Percentiles rank a stretch among this genome's conserved stretches.
Evolutionary conservation across 2,113 vertebrate species (phyloP).

Genomic region (Phyllostomus hastatus): DNA sequence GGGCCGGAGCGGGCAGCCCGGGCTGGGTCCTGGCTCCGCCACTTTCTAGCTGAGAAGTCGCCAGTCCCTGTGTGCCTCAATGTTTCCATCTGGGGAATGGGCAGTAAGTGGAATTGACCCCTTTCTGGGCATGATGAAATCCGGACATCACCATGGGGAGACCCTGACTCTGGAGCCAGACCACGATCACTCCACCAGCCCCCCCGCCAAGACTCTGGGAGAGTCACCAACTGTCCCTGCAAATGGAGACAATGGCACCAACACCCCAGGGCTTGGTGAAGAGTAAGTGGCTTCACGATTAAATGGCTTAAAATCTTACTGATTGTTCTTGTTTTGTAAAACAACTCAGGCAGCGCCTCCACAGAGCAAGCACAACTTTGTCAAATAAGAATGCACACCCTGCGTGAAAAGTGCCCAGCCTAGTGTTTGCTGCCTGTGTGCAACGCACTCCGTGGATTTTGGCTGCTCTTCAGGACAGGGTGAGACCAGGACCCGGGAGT

Average conservation of each 20-base stretch:
- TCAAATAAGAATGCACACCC: neutral
- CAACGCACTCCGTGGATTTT: rapidly evolving
- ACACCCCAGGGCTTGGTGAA: neutral
- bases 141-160: neutral
- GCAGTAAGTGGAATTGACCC: neutral
- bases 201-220: rapidly evolving
- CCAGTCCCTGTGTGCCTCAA: neutral
- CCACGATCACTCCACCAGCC: rapidly evolving
- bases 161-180: neutral
- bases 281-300: neutral
- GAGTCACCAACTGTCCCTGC: neutral
- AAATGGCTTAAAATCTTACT: neutral
- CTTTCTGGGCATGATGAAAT: neutral
- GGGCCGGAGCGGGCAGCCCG: neutral
- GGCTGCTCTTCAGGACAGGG: neutral
- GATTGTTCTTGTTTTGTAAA: neutral
- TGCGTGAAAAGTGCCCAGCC: neutral
- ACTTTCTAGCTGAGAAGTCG: neutral
- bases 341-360: too few relatives aligned
- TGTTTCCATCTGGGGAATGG: neutral
- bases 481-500: neutral
- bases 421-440: rapidly evolving
- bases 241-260: rapidly evolving
- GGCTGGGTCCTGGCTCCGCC: neutral
- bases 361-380: neutral